Conservation (phyloP, 2,888 invertebrate species). For the Watsonalla binaria region DNA sequence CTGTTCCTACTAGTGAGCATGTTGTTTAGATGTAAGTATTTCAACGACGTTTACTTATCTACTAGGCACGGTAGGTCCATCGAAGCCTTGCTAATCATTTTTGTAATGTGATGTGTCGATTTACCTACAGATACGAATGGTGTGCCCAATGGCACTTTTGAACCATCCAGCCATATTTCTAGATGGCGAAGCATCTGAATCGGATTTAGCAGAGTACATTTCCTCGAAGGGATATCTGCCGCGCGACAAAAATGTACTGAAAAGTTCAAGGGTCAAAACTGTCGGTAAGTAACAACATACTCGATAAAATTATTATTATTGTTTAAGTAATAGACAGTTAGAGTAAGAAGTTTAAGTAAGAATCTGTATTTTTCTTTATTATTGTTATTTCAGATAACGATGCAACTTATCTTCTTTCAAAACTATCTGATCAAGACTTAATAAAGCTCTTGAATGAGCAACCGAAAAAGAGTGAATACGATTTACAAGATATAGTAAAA, state of each 20-base stretch:
- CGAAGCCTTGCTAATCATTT: too few species aligned
- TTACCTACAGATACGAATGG: slow-evolving; percentile 24
- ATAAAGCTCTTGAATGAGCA: slow-evolving; percentile 51
- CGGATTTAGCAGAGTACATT: slow-evolving; percentile 46
- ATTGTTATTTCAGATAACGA: slow-evolving; percentile 40
- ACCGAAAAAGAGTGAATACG: slow-evolving; percentile 49
- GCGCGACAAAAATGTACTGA: slow-evolving; percentile 47
- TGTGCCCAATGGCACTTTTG: slow-evolving; percentile 29
- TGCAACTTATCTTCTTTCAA: slow-evolving; percentile 55
- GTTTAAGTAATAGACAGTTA: too few species aligned
- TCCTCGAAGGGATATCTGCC: slow-evolving; percentile 51
- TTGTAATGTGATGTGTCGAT: background rate
- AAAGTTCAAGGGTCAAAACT: slow-evolving; percentile 36
- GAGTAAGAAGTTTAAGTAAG: too few species aligned
- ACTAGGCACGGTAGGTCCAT: too few species aligned
- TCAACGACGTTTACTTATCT: too few species aligned
- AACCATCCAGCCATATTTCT: slow-evolving; percentile 30
- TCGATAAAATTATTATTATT: background rate
- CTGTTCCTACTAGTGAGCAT: too few species aligned
- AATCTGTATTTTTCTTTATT: too few species aligned
- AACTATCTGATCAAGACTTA: slow-evolving; percentile 58
- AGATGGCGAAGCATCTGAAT: slow-evolving; percentile 31
- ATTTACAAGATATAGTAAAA: slow-evolving; percentile 48
- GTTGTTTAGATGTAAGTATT: too few species aligned
- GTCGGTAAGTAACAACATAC: slow-evolving; percentile 32